Conservation (phyloP, 2,797 vertebrate genomes). For the Urocyon cinereoargenteus region DNA sequence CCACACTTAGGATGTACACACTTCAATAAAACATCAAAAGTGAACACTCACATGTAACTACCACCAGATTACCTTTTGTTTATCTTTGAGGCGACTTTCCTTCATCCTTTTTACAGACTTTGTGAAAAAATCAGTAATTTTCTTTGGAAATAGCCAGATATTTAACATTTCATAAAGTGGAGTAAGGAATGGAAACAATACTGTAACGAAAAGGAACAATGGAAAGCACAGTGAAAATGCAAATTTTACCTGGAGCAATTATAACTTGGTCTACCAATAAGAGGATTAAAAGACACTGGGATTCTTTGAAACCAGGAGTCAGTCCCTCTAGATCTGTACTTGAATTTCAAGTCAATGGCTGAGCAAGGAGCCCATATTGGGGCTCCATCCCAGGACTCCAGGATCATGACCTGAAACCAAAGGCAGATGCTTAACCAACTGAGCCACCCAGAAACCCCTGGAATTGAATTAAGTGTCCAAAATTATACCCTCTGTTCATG, state of each 20-base stretch:
- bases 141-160: neutral
- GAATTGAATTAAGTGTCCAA: too few species aligned
- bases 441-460: too few species aligned
- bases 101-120: constrained; percentile 29
- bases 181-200: constrained; percentile 42
- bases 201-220: neutral
- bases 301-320: neutral
- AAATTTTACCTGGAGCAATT: neutral
- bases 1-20: neutral
- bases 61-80: constrained; percentile 51
- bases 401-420: too few species aligned
- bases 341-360: neutral
- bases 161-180: constrained; percentile 51
- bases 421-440: too few species aligned
- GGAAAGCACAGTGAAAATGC: neutral
- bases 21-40: neutral
- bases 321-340: neutral
- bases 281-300: neutral
- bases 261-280: neutral
- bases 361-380: neutral
- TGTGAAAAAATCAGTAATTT: constrained; percentile 23
- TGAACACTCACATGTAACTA: neutral
- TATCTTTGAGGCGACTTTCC: constrained; percentile 13
- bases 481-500: too few species aligned
- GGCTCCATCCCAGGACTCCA: too few species aligned